phyloP scores from a whole-genome alignment of 2,113 vertebrate genomes.

The Gopherus evgoodei region DNA sequence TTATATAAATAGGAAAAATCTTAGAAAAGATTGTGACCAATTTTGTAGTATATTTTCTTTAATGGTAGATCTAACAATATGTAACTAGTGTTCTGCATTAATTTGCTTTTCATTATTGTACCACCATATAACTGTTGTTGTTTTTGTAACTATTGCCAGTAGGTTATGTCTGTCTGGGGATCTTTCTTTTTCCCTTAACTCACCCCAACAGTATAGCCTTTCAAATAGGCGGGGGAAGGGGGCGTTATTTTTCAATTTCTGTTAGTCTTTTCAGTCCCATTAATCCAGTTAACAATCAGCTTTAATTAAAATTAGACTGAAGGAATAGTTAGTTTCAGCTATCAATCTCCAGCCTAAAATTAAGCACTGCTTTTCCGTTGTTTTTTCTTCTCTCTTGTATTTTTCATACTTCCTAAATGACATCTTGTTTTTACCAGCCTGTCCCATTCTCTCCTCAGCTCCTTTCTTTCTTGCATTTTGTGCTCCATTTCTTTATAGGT shows the following conservation, averaged over 20 bases:
- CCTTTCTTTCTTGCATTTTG: neutral
- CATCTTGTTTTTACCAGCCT: neutral
- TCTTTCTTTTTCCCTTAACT: neutral
- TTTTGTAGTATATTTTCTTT: neutral
- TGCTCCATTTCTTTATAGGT: fast-evolving
- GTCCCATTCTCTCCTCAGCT: neutral
- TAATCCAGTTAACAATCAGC: neutral
- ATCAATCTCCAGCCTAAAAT: neutral
- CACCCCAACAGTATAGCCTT: neutral
- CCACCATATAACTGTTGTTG: neutral
- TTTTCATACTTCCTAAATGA: no score
- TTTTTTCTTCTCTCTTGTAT: neutral
- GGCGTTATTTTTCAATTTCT: neutral
- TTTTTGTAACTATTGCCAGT: neutral
- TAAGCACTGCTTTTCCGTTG: neutral
- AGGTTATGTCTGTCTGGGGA: neutral
- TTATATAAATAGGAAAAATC: neutral
- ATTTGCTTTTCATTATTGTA: neutral
- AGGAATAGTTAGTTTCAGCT: neutral
- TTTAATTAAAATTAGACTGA: neutral
- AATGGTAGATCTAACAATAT: neutral
- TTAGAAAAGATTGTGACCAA: neutral
- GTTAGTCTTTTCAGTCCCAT: neutral
- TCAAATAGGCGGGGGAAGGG: neutral
- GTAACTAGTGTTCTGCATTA: neutral